Evolutionary conservation across 2,113 vertebrate species (phyloP).

Genomic region (Nycticebus coucang): DNA sequence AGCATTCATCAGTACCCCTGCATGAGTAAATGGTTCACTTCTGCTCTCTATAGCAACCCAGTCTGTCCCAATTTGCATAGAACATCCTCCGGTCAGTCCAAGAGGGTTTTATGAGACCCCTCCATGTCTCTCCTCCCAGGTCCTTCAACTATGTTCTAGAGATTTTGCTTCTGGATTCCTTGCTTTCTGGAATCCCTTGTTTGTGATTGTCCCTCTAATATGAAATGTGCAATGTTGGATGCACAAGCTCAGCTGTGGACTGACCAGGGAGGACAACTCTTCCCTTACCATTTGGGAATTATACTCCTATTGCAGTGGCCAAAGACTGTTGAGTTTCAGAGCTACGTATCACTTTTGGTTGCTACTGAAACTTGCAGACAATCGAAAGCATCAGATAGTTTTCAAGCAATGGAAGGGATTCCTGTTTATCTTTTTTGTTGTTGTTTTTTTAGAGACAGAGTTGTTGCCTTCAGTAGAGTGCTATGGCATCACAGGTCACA

Average conservation of each 20-base stretch:
- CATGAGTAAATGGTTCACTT: background rate
- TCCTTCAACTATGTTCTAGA: background rate
- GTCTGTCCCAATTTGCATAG: background rate
- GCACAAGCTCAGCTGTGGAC: background rate
- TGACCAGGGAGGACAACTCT: background rate
- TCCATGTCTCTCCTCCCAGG: background rate
- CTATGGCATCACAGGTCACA: too few species aligned
- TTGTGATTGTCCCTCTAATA: background rate
- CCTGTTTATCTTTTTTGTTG: background rate
- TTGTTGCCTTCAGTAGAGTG: too few species aligned
- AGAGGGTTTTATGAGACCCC: background rate
- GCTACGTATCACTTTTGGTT: background rate
- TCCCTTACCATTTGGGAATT: background rate
- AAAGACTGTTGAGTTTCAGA: background rate
- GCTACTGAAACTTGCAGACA: background rate
- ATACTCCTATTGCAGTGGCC: background rate
- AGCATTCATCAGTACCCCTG: background rate
- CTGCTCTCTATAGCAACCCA: background rate
- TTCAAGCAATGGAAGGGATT: background rate
- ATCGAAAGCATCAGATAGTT: background rate
- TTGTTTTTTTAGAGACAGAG: too few species aligned
- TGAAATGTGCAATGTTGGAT: background rate
- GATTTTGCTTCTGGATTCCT: background rate
- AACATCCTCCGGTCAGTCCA: background rate
- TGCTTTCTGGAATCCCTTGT: background rate